Conservation (phyloP, 1,140 invertebrate species). For the Littorina saxatilis region DNA sequence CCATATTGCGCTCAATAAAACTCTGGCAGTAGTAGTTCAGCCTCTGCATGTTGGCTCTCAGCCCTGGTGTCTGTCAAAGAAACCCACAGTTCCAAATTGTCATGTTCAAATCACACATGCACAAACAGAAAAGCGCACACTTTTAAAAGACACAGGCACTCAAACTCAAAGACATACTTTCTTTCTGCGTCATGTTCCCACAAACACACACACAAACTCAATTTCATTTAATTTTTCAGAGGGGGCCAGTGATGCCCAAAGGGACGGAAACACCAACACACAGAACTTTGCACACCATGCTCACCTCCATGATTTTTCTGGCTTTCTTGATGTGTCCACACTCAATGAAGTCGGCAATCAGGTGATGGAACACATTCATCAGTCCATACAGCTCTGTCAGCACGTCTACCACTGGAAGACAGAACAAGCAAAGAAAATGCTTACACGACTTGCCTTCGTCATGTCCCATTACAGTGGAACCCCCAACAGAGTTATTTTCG, state of each 20-base stretch:
- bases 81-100: background rate
- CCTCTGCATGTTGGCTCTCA: constrained; percentile 48
- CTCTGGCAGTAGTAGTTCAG: constrained; percentile 37
- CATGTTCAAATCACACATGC: background rate
- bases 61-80: constrained; percentile 53
- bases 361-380: constrained; percentile 87
- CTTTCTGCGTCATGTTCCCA: background rate
- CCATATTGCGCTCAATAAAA: constrained; percentile 42
- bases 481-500: no score
- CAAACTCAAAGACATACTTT: background rate
- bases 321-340: constrained; percentile 86
- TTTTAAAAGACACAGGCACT: background rate
- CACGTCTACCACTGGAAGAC: constrained; percentile 82
- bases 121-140: background rate
- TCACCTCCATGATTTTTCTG: constrained; percentile 84
- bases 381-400: constrained; percentile 87
- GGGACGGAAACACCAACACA: background rate
- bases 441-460: no score
- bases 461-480: no score
- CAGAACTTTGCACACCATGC: no score
- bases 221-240: background rate
- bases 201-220: constrained; percentile 3
- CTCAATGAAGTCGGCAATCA: constrained; percentile 88
- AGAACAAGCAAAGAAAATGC: no score
- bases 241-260: background rate